phyloP scores from a whole-genome alignment of 2,888 invertebrate species.

The Carcina quercana region DNA sequence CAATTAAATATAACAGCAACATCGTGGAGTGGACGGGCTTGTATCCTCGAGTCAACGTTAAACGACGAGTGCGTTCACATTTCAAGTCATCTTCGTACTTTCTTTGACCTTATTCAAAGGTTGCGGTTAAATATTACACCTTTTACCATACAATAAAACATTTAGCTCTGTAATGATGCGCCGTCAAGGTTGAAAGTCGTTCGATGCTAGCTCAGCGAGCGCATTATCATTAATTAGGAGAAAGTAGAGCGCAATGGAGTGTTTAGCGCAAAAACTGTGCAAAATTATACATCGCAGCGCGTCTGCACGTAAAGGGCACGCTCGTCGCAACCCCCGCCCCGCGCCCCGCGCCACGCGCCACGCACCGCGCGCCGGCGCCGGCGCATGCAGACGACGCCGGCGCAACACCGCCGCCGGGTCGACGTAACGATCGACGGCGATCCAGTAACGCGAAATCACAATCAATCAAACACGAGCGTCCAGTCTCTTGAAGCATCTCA shows the following conservation, averaged over 20 bases:
- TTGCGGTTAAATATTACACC: conserved; percentile 9
- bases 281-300: conserved; percentile 21
- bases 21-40: too few relatives aligned
- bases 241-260: conserved; percentile 44
- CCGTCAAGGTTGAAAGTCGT: neutral
- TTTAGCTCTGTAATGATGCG: neutral
- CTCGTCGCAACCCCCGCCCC: too few relatives aligned
- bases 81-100: conserved; percentile 8
- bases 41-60: too few relatives aligned
- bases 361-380: too few relatives aligned
- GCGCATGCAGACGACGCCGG: too few relatives aligned
- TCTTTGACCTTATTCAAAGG: conserved; percentile 13
- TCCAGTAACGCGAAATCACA: too few relatives aligned
- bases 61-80: neutral
- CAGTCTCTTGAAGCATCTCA: too few relatives aligned
- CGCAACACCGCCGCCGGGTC: too few relatives aligned
- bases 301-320: conserved; percentile 51
- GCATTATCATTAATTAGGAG: conserved; percentile 40
- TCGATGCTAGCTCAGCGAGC: neutral
- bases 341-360: too few relatives aligned
- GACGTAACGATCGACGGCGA: too few relatives aligned
- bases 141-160: neutral
- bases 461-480: too few relatives aligned
- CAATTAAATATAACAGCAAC: too few relatives aligned
- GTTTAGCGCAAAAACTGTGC: conserved; percentile 34